Conservation (phyloP, 2,113 vertebrate genomes). For the Salminus brasiliensis region DNA sequence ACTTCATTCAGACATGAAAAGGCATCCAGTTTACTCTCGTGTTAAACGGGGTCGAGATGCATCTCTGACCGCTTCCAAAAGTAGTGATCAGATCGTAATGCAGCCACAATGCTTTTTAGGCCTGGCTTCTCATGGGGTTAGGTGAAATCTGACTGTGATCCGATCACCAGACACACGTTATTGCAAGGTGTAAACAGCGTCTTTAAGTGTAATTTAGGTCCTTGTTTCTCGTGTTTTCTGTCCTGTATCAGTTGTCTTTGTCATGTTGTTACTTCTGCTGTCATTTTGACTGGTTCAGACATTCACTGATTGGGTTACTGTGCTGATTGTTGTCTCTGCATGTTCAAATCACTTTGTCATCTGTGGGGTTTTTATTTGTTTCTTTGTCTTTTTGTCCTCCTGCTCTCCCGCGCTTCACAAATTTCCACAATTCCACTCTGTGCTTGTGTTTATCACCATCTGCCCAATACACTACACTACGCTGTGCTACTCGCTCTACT, state of each 20-base stretch:
- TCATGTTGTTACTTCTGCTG: neutral
- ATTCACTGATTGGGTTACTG: slow-evolving; percentile 44
- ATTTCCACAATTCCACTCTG: slow-evolving; percentile 27
- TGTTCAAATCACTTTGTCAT: slow-evolving; percentile 70
- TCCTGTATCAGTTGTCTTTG: neutral
- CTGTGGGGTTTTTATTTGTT: slow-evolving; percentile 68
- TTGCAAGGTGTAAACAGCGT: no score
- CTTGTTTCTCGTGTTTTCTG: slow-evolving; percentile 4
- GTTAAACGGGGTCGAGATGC: no score
- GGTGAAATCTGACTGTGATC: no score
- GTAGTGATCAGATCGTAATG: no score
- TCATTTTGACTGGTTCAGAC: slow-evolving; percentile 8
- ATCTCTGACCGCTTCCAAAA: no score
- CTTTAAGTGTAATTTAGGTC: neutral
- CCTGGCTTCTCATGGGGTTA: no score
- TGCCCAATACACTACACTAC: slow-evolving; percentile 17
- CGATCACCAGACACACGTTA: no score
- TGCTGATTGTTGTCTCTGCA: slow-evolving; percentile 63
- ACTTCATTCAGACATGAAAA: no score
- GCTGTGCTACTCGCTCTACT: neutral
- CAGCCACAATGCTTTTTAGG: no score
- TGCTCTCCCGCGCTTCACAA: slow-evolving; percentile 58
- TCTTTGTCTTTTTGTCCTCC: slow-evolving; percentile 62
- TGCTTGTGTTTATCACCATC: slow-evolving; percentile 34
- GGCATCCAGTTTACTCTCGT: no score